phyloP scores from a whole-genome alignment of 1,140 invertebrate genomes.

The Triops cancriformis region DNA sequence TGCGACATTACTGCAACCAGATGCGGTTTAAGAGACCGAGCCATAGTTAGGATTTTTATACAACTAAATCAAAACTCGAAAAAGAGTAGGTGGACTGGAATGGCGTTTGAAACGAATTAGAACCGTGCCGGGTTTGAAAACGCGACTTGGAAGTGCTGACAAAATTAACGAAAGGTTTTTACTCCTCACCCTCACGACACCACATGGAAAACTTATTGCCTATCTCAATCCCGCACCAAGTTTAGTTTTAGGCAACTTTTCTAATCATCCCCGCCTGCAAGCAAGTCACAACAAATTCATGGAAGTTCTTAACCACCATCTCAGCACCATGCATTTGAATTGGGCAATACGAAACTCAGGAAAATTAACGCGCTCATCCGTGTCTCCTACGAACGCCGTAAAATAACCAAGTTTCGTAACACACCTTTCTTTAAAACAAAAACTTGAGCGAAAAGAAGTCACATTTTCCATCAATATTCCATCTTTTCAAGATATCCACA shows the following conservation, averaged over 20 bases:
- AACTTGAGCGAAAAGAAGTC: constrained; percentile 6
- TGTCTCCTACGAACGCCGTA: not conserved
- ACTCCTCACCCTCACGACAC: not conserved
- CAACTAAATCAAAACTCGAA: not conserved
- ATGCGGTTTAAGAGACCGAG: not conserved
- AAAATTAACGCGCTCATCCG: not conserved
- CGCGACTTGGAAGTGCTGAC: not conserved
- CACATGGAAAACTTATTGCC: constrained; percentile 13
- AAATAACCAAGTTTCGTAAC: not conserved
- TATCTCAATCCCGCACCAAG: not conserved
- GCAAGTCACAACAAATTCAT: not conserved
- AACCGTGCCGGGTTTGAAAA: not conserved
- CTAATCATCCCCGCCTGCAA: not conserved
- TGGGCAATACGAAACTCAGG: not conserved
- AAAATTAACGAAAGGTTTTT: constrained; percentile 2
- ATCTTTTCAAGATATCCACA: not conserved
- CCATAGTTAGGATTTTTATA: constrained; percentile 1
- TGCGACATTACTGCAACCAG: constrained; percentile 4
- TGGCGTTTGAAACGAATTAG: not conserved
- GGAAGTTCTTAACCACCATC: constrained; percentile 6
- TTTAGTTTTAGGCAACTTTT: not conserved
- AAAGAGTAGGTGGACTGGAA: not conserved
- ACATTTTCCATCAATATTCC: not conserved
- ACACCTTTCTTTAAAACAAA: not conserved
- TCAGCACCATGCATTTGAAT: not conserved